Percentiles rank a stretch among this genome's conserved stretches.
These are phyloP conservation scores for Drosophila teissieri DNA, from an alignment of 1,140 invertebrate genomes.

Conservation along the genomic window DNA sequence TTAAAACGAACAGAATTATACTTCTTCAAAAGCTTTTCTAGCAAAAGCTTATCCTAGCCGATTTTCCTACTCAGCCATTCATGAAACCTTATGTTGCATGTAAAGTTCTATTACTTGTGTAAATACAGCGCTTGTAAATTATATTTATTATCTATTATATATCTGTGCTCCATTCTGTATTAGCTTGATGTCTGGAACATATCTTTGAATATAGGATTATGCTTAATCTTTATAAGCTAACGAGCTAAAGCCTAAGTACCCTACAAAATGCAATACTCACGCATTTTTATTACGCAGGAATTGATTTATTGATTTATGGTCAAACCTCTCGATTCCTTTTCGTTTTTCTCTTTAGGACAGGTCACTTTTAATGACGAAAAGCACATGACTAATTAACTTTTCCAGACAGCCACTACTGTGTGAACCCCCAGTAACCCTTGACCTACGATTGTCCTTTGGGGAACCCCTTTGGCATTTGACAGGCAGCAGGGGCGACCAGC, in stretches of 20 bases:
- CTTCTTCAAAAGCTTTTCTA: not conserved
- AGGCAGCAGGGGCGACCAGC: slow-evolving; percentile 14
- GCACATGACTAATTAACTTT: slow-evolving; percentile 39
- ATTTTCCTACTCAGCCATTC: not conserved
- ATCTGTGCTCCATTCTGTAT: too few species aligned
- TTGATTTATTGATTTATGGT: slow-evolving; percentile 2
- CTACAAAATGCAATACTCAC: too few species aligned
- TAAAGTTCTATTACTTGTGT: not conserved
- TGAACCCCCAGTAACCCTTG: slow-evolving; percentile 29
- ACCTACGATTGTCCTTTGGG: slow-evolving; percentile 43
- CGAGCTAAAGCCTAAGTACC: too few species aligned
- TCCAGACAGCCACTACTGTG: slow-evolving; percentile 8
- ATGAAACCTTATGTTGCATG: not conserved
- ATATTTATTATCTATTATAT: not conserved
- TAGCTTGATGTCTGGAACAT: too few species aligned
- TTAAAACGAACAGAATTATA: not conserved
- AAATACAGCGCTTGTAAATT: not conserved
- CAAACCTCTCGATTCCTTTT: not conserved
- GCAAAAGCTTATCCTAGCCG: slow-evolving; percentile 21
- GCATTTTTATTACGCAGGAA: not conserved
- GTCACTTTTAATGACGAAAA: slow-evolving; percentile 26
- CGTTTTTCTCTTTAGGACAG: not conserved
- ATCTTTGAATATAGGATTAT: too few species aligned
- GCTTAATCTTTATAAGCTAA: too few species aligned
- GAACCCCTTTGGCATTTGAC: slow-evolving; percentile 32